Base-by-base conservation (phyloP, 2,888 invertebrate genomes). In the Ametastegia equiseti region DNA sequence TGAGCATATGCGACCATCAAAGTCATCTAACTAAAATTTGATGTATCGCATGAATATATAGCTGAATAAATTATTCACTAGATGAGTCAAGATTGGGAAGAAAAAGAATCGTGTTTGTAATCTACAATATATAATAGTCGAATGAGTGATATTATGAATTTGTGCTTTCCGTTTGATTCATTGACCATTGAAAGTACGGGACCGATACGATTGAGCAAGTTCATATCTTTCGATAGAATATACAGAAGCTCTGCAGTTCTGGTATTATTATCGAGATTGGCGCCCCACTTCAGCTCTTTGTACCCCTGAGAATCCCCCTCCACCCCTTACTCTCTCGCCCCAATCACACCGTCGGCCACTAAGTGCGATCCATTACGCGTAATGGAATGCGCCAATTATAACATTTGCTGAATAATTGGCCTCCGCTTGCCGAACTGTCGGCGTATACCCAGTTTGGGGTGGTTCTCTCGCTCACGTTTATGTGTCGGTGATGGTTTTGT, bases 381-480 rank as follows among this genome's bases (percentile, higher is more conserved):
- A 91, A 90, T 90, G 90, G 90, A 91, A 90, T 91, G 90, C 90
- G 88, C 90, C 90, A 90, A 91, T 91, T 91, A 91, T 90, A 90
- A 90, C 90, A 90, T 91, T 91, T 91, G 90, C 89, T 90, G 90
- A 90, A 91, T 91, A 91, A 91, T 90, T 90, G 89, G 88, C 88
- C 87, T 86, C 85, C 85, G 88, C 87, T 88, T 85, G 87, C 83
- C 86, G 87, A 86, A 85, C 86, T 84, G 83, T 83, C 84, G 85
- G 83, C 85, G 84, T 84, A 23, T n/a, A 19, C 47, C 23, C n/a
- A 19, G 57, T 78, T 78, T 30, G 42, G 42, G 60, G 78, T 57
- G 45, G 57, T 39, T 57, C 13, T 23, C 39, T 11, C 33, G 27
- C 6, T 19, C 27, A 45, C 27, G 71, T 19, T 71, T 71, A 33